A percentile compares a stretch with the other conserved stretches of the same genome.
phyloP scores from a whole-genome alignment of 2,888 invertebrate genomes.

The Yponomeuta sedellus region DNA sequence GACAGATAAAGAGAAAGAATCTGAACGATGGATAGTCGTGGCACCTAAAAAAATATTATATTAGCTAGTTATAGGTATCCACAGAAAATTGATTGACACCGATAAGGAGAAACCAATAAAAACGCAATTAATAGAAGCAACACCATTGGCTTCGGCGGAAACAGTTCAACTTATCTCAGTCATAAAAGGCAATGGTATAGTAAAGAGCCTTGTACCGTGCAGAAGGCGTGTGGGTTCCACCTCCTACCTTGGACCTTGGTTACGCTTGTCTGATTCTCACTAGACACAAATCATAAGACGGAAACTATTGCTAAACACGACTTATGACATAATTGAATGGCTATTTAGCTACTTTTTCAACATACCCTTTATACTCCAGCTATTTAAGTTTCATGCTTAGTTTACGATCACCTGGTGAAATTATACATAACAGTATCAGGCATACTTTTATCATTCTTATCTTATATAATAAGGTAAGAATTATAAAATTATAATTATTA shows the following conservation, averaged over 20 bases:
- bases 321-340: no score
- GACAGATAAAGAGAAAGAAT: no score
- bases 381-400: no score
- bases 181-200: constrained; percentile 5
- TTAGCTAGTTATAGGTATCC: background rate
- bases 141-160: constrained; percentile 6
- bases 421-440: no score
- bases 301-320: background rate
- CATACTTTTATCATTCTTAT: no score
- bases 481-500: no score
- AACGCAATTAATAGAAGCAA: background rate
- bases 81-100: background rate
- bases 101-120: background rate
- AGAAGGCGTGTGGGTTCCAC: constrained; percentile 14
- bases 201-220: constrained; percentile 13
- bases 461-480: no score
- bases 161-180: background rate
- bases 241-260: constrained; percentile 15
- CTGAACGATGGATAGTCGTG: no score
- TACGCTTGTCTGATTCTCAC: constrained; percentile 11
- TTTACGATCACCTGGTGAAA: no score
- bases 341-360: no score
- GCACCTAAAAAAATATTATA: background rate
- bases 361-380: no score
- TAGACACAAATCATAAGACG: background rate